phyloP scores from a whole-genome alignment of 64 coral and sea anemone species.

The Stichodactyla mertensii region DNA sequence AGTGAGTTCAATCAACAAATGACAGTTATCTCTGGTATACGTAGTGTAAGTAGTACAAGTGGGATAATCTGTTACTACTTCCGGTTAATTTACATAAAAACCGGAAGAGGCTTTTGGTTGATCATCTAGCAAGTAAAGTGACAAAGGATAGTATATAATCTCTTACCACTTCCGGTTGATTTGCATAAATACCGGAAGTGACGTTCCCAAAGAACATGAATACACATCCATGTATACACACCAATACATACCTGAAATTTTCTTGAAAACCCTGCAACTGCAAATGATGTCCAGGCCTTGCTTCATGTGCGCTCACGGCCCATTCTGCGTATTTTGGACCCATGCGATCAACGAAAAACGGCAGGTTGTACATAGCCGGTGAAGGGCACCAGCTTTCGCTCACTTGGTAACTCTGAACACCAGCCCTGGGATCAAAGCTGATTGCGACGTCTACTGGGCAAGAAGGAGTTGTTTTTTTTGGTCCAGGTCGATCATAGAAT shows the following conservation, averaged over 20 bases:
- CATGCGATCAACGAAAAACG: slow-evolving; percentile 78
- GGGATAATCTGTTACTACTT: too few species aligned
- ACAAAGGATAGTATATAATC: too few species aligned
- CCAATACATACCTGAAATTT: slow-evolving; percentile 41
- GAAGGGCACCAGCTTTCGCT: neutral
- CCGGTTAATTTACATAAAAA: neutral
- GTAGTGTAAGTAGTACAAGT: neutral
- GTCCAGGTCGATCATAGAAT: slow-evolving; percentile 39
- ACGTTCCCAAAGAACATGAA: neutral
- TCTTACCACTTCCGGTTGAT: too few species aligned
- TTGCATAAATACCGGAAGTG: neutral
- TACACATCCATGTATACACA: neutral
- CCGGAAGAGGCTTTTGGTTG: neutral
- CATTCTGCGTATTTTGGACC: slow-evolving; percentile 52
- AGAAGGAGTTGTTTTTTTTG: slow-evolving; percentile 60
- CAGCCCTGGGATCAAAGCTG: slow-evolving; percentile 33
- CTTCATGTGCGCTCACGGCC: slow-evolving; percentile 74
- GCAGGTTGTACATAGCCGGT: slow-evolving; percentile 47
- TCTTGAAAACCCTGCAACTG: slow-evolving; percentile 63
- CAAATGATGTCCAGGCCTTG: slow-evolving; percentile 73
- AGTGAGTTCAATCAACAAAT: too few species aligned
- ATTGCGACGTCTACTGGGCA: slow-evolving; percentile 40
- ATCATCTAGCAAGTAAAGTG: too few species aligned
- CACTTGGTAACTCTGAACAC: slow-evolving; percentile 44
- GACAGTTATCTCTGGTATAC: neutral